Evolutionary conservation across 2,113 vertebrate genomes (phyloP).

Genomic region (Camarhynchus parvulus): DNA sequence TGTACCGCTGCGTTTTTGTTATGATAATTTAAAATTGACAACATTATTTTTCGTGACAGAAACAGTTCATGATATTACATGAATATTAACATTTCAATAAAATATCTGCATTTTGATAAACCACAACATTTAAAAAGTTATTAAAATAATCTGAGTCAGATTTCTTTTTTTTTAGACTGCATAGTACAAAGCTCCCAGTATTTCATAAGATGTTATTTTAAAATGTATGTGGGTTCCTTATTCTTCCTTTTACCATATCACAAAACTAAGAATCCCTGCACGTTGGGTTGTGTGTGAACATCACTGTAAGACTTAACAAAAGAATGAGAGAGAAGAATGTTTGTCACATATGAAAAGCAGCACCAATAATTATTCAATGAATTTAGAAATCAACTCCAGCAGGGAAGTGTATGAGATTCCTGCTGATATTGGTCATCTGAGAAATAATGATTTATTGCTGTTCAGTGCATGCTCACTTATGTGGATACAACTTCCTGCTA

Average conservation of each 20-base stretch:
- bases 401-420: slow-evolving; percentile 77
- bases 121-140: background rate
- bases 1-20: background rate
- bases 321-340: slow-evolving; percentile 58
- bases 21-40: background rate
- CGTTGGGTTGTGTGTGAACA: background rate
- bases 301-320: slow-evolving; percentile 42
- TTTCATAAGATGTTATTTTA: background rate
- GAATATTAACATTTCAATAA: background rate
- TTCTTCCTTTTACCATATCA: background rate
- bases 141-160: background rate
- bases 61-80: background rate
- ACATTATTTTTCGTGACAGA: background rate
- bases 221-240: background rate
- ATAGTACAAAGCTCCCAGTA: background rate
- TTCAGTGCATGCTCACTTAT: slow-evolving; percentile 71
- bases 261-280: slow-evolving; percentile 19
- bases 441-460: slow-evolving; percentile 81
- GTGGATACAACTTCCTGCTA: slow-evolving; percentile 70
- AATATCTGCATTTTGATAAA: background rate
- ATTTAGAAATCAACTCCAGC: slow-evolving; percentile 78
- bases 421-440: slow-evolving; percentile 79
- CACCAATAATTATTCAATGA: slow-evolving; percentile 82
- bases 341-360: slow-evolving; percentile 71
- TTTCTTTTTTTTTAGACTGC: background rate